Conservation (phyloP, 2,113 vertebrate species). For the Lampris incognitus region DNA sequence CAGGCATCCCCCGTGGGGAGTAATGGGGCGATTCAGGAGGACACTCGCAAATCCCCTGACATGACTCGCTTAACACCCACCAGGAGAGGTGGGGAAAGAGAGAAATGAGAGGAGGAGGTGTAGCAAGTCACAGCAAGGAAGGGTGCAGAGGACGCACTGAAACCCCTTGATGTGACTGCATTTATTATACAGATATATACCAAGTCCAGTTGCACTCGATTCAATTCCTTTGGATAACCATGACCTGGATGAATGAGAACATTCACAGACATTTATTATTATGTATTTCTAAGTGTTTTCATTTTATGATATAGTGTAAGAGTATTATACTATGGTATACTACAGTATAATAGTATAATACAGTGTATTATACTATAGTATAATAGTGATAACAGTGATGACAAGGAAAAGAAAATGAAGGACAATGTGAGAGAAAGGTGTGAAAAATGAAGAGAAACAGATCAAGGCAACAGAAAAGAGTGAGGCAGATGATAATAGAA, state of each 20-base stretch:
- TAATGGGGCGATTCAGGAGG: conserved; percentile 90
- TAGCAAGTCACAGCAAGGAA: conserved; percentile 72
- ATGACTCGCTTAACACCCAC: conserved; percentile 95
- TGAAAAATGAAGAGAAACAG: neutral
- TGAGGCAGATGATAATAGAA: neutral
- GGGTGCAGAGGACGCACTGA: conserved; percentile 33
- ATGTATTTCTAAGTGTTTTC: conserved; percentile 20
- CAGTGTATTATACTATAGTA: too few relatives aligned
- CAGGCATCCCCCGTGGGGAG: conserved; percentile 83
- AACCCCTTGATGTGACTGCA: conserved; percentile 35
- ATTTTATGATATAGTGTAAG: conserved; percentile 8
- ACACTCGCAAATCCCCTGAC: conserved; percentile 88
- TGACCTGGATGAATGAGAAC: too few relatives aligned
- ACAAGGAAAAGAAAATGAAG: neutral
- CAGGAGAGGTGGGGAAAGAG: conserved; percentile 80
- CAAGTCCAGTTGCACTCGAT: too few relatives aligned
- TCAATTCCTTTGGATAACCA: too few relatives aligned
- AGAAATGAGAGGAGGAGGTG: conserved; percentile 84
- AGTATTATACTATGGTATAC: too few relatives aligned
- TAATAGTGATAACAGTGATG: too few relatives aligned
- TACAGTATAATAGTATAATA: too few relatives aligned
- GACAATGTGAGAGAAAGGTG: neutral
- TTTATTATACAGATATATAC: neutral
- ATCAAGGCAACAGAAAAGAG: neutral
- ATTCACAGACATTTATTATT: neutral